A percentile compares a stretch with the other conserved stretches of the same genome.
Conservation (phyloP, 1,140 invertebrate species). For the Pygmarrhopalites habei region DNA sequence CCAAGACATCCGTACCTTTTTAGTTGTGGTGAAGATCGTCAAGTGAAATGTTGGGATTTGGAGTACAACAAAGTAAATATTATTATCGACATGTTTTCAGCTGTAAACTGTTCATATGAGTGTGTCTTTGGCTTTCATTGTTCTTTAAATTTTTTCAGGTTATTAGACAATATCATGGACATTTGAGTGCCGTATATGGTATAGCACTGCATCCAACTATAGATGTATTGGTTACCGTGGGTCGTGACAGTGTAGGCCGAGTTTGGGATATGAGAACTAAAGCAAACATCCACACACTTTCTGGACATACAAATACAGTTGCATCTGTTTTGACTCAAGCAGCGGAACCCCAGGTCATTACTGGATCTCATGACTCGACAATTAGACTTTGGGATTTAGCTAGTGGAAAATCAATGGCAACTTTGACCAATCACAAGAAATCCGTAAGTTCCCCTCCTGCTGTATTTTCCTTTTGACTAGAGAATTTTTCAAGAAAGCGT, state of each 20-base stretch:
- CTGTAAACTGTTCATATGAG: too few species aligned
- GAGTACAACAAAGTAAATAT: slow-evolving; percentile 88
- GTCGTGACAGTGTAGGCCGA: slow-evolving; percentile 77
- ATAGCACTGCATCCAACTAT: slow-evolving; percentile 91
- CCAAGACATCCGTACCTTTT: slow-evolving; percentile 94
- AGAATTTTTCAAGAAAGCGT: too few species aligned
- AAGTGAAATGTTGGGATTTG: slow-evolving; percentile 99
- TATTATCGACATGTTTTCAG: background rate
- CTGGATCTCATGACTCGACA: slow-evolving; percentile 62
- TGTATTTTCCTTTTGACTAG: too few species aligned
- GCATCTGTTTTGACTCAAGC: slow-evolving; percentile 83
- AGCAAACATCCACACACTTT: slow-evolving; percentile 92
- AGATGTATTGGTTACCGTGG: slow-evolving; percentile 80
- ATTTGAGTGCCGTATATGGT: slow-evolving; percentile 93
- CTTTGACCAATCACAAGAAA: slow-evolving; percentile 98
- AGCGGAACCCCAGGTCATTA: slow-evolving; percentile 82
- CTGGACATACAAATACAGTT: slow-evolving; percentile 96
- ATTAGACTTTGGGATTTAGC: slow-evolving; percentile 95
- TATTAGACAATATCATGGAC: slow-evolving; percentile 97
- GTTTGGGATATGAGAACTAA: slow-evolving; percentile 99
- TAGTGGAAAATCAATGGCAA: slow-evolving; percentile 87
- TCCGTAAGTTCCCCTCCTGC: slow-evolving; percentile 87
- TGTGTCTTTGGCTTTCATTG: too few species aligned
- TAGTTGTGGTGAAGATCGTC: slow-evolving; percentile 97
- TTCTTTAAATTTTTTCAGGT: too few species aligned